phyloP scores from a whole-genome alignment of 2,113 vertebrate genomes.

The Spizaetus ornatus region DNA sequence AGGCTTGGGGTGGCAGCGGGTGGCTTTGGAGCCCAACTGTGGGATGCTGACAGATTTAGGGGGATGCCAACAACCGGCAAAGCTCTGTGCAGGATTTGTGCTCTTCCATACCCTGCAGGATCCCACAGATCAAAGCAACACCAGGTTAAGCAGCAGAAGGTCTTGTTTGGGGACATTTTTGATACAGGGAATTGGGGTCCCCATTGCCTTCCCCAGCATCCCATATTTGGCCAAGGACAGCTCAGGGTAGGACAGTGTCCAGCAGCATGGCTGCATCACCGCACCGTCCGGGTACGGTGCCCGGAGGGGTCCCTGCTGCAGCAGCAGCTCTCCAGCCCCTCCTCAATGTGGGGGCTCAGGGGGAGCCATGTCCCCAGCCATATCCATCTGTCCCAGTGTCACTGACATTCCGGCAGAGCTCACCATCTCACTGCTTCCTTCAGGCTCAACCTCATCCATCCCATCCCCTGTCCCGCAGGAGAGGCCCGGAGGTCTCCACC shows the following conservation, averaged over 20 bases:
- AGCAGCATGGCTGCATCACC: rapidly evolving
- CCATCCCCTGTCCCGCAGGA: background rate
- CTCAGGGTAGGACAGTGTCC: background rate
- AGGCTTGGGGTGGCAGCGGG: rapidly evolving
- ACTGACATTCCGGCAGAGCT: background rate
- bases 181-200: background rate
- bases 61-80: rapidly evolving
- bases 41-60: background rate
- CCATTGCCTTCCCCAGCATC: background rate
- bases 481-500: background rate
- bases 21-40: background rate
- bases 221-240: background rate
- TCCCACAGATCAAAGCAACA: background rate
- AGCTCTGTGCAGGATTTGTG: background rate
- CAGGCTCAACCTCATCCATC: background rate
- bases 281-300: rapidly evolving
- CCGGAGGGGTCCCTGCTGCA: background rate
- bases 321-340: background rate
- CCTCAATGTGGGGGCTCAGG: rapidly evolving
- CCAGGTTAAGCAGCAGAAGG: background rate
- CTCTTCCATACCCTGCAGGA: background rate
- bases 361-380: background rate
- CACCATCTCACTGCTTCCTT: background rate
- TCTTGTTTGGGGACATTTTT: background rate
- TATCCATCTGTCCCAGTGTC: background rate